Evolutionary conservation across 1,140 invertebrate genomes (phyloP).

Genomic region (Drosophila lacertosa): DNA sequence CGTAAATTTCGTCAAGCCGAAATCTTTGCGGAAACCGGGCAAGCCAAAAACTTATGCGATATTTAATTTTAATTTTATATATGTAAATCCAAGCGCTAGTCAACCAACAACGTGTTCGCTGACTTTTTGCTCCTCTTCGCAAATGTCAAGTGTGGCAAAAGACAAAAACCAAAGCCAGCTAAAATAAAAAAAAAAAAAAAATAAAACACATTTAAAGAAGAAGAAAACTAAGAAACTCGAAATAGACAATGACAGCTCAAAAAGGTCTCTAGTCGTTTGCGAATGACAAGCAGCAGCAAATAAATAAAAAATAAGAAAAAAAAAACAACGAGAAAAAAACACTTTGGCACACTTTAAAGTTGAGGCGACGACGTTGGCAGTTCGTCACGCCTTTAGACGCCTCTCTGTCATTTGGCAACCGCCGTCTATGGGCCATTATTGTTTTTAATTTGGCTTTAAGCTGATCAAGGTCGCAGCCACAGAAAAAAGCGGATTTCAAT

Average conservation of each 20-base stretch:
- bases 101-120: constrained; percentile 37
- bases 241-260: constrained; percentile 73
- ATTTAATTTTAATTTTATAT: constrained; percentile 73
- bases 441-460: constrained; percentile 69
- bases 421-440: constrained; percentile 69
- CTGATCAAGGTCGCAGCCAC: constrained; percentile 46
- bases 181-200: background rate
- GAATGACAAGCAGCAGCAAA: constrained; percentile 46
- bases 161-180: no score
- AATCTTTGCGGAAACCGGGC: constrained; percentile 55
- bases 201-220: background rate
- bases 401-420: constrained; percentile 67
- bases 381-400: constrained; percentile 77
- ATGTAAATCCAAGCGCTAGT: constrained; percentile 62
- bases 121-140: constrained; percentile 64
- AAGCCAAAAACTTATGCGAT: constrained; percentile 53
- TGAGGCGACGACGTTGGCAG: constrained; percentile 65
- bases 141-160: constrained; percentile 77
- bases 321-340: constrained; percentile 31
- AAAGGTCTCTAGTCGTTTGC: constrained; percentile 62
- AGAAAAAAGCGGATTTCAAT: constrained; percentile 35
- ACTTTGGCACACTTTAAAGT: constrained; percentile 75
- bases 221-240: constrained; percentile 34
- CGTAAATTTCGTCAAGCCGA: constrained; percentile 56
- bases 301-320: constrained; percentile 13